phyloP scores from a whole-genome alignment of 1,140 invertebrate species.

The Saccostrea cuccullata region DNA sequence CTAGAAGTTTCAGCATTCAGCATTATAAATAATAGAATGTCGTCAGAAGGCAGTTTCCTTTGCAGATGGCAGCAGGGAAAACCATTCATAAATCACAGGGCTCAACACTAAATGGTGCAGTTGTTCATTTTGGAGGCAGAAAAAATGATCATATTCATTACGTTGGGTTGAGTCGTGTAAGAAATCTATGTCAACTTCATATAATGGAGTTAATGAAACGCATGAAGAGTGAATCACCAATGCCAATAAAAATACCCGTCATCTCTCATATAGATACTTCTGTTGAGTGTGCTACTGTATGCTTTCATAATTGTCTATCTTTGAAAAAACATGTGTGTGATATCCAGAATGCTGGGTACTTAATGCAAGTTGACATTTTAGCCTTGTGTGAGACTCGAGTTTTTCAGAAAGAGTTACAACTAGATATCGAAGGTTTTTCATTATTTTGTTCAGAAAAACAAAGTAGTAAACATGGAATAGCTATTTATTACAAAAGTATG shows the following conservation, averaged over 20 bases:
- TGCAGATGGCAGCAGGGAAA: constrained; percentile 37
- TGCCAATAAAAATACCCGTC: not conserved
- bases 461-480: constrained; percentile 34
- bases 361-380: constrained; percentile 12
- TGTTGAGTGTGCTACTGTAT: not conserved
- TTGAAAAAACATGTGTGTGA: constrained; percentile 38
- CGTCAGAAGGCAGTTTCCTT: constrained; percentile 41
- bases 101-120: constrained; percentile 21
- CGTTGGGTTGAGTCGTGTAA: constrained; percentile 47
- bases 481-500: not conserved
- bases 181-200: constrained; percentile 33
- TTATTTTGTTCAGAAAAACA: not conserved
- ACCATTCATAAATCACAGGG: constrained; percentile 53
- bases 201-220: constrained; percentile 33
- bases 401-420: not conserved
- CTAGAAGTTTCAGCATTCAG: constrained; percentile 33
- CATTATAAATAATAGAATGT: constrained; percentile 39
- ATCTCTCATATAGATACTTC: no score
- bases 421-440: not conserved
- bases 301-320: constrained; percentile 47
- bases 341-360: not conserved
- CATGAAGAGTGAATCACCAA: not conserved
- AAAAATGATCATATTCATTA: constrained; percentile 50
- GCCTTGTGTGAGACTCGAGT: constrained; percentile 42
- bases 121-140: constrained; percentile 42